These are phyloP conservation scores for Formica selysi DNA, from an alignment of 1,140 invertebrate species.

Conservation along the genomic window DNA sequence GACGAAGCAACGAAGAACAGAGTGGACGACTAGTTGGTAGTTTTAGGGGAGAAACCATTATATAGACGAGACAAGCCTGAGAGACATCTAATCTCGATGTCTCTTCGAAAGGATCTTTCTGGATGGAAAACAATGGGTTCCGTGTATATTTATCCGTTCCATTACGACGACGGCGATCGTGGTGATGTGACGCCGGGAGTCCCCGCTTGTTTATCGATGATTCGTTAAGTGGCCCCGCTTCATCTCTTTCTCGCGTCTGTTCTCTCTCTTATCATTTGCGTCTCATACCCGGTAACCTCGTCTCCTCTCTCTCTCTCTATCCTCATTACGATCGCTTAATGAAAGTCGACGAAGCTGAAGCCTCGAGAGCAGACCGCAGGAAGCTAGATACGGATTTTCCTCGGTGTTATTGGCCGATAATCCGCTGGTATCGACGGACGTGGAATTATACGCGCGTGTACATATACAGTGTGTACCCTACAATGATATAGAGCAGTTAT, in stretches of 20 bases:
- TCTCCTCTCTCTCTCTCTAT: not conserved
- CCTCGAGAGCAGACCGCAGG: slow-evolving; percentile 50
- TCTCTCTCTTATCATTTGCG: slow-evolving; percentile 26
- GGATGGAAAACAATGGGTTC: slow-evolving; percentile 70
- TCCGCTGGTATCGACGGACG: slow-evolving; percentile 69
- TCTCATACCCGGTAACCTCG: slow-evolving; percentile 32
- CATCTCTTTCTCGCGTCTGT: not conserved
- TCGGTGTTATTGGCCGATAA: slow-evolving; percentile 77
- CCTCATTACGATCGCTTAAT: slow-evolving; percentile 49
- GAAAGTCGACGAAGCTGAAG: slow-evolving; percentile 48
- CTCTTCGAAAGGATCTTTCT: slow-evolving; percentile 56
- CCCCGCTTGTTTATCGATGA: slow-evolving; percentile 70
- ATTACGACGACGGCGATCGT: slow-evolving; percentile 55
- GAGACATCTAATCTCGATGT: slow-evolving; percentile 49
- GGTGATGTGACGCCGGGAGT: slow-evolving; percentile 65
- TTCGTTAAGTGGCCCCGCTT: slow-evolving; percentile 72
- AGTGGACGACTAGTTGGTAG: not conserved
- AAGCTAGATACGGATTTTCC: slow-evolving; percentile 68
- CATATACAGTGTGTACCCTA: slow-evolving; percentile 31
- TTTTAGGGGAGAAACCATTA: slow-evolving; percentile 42
- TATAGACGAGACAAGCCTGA: slow-evolving; percentile 38
- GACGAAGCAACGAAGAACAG: slow-evolving; percentile 45
- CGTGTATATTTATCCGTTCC: slow-evolving; percentile 72
- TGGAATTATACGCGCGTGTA: slow-evolving; percentile 59
- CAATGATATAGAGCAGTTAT: slow-evolving; percentile 41